phyloP scores from a whole-genome alignment of 1,140 invertebrate genomes.

The Pseudomyrmex cubaensis region DNA sequence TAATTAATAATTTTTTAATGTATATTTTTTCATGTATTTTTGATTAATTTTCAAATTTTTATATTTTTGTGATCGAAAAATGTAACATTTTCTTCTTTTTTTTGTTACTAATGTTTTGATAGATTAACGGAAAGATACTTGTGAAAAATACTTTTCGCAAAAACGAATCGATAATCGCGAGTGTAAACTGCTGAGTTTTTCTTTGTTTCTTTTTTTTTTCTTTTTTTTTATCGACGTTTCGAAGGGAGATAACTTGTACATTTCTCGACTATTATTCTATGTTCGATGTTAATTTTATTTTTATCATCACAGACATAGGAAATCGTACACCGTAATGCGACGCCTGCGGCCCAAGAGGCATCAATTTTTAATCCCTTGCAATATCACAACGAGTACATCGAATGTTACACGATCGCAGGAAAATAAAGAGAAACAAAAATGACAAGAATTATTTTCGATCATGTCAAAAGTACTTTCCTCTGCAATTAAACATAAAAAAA shows the following conservation, averaged over 20 bases:
- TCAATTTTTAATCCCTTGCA: conserved; percentile 51
- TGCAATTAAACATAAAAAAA: background rate
- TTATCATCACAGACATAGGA: background rate
- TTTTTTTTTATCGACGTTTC: background rate
- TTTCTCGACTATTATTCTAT: conserved; percentile 11
- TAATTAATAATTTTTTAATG: no score
- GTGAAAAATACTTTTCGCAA: background rate
- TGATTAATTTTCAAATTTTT: no score
- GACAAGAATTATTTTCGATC: background rate
- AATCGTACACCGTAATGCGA: conserved; percentile 31
- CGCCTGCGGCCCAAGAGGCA: conserved; percentile 39
- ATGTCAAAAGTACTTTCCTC: background rate
- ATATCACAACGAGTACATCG: conserved; percentile 11
- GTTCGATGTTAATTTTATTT: conserved; percentile 44
- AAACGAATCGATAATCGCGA: no score
- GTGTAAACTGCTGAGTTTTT: no score
- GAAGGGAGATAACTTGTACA: conserved; percentile 2
- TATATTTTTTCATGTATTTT: no score
- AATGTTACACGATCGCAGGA: background rate
- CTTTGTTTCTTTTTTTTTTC: no score
- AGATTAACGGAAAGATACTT: background rate
- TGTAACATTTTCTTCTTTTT: background rate
- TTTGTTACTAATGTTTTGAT: background rate
- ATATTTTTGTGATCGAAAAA: no score
- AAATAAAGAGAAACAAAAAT: conserved; percentile 23